Conservation (phyloP, 2,888 invertebrate species). For the Lochmaea crataegi region DNA sequence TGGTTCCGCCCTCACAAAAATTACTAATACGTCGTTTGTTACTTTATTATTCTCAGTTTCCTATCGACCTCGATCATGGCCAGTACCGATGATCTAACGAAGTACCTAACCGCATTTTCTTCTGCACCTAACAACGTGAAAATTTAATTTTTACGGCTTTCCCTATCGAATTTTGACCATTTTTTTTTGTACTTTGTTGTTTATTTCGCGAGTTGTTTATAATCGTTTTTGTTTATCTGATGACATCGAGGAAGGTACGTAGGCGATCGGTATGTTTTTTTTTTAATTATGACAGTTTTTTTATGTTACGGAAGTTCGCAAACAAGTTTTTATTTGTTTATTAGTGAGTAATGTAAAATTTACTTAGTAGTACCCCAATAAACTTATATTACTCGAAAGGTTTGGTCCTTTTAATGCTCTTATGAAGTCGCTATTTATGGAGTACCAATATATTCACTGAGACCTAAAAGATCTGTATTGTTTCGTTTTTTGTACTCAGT, state of each 20-base stretch:
- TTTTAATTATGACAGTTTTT: background rate
- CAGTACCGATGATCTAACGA: background rate
- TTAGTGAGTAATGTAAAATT: no score
- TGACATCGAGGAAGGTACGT: conserved; percentile 4
- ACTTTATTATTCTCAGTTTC: conserved; percentile 41
- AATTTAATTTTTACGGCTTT: no score
- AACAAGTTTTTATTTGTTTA: no score
- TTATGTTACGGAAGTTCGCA: background rate
- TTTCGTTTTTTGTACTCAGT: no score
- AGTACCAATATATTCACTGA: no score
- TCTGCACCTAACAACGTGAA: background rate
- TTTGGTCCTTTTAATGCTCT: no score
- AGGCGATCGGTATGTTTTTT: conserved; percentile 4
- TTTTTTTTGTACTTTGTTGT: no score
- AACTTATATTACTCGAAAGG: no score
- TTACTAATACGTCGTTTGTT: conserved; percentile 45
- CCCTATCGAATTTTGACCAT: background rate
- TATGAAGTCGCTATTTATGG: no score
- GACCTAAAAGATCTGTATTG: no score
- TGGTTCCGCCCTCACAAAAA: conserved; percentile 55
- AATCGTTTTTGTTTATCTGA: conserved; percentile 15
- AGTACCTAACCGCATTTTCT: background rate
- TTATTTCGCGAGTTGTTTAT: conserved; percentile 1
- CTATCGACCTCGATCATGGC: conserved; percentile 44
- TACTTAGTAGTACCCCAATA: no score